Evolutionary conservation across 2,888 invertebrate species (phyloP).

Genomic region (Phengaris alcon): DNA sequence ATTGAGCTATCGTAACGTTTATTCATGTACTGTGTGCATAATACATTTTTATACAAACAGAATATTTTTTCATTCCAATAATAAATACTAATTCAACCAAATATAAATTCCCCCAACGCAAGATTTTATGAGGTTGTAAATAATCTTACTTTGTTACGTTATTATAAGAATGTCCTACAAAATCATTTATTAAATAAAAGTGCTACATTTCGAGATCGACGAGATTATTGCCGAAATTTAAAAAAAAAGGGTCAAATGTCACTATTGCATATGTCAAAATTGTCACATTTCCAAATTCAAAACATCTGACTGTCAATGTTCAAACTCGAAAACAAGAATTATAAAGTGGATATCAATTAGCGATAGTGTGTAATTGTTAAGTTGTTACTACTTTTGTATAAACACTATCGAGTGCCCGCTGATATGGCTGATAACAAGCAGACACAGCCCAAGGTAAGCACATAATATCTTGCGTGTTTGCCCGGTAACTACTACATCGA

Average conservation of each 20-base stretch:
- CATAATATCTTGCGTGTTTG: slow-evolving; percentile 46
- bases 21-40: neutral
- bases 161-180: too few relatives aligned
- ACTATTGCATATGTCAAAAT: neutral
- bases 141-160: too few relatives aligned
- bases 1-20: neutral
- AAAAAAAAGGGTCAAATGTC: slow-evolving; percentile 11
- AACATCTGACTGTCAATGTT: slow-evolving; percentile 25
- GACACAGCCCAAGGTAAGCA: slow-evolving; percentile 65
- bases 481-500: slow-evolving; percentile 40
- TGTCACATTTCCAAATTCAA: neutral
- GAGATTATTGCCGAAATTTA: neutral
- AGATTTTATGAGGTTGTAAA: too few relatives aligned
- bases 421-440: slow-evolving; percentile 60
- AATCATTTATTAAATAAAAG: too few relatives aligned
- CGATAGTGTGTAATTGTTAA: slow-evolving; percentile 1
- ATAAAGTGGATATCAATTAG: slow-evolving; percentile 1
- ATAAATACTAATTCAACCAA: too few relatives aligned
- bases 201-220: too few relatives aligned
- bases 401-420: slow-evolving; percentile 46
- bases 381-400: slow-evolving; percentile 22
- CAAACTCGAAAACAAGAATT: slow-evolving; percentile 20
- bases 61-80: neutral
- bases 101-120: too few relatives aligned
- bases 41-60: neutral